Evolutionary conservation across 2,888 invertebrate genomes (phyloP).

Genomic region (Meiosimyza decipiens): DNA sequence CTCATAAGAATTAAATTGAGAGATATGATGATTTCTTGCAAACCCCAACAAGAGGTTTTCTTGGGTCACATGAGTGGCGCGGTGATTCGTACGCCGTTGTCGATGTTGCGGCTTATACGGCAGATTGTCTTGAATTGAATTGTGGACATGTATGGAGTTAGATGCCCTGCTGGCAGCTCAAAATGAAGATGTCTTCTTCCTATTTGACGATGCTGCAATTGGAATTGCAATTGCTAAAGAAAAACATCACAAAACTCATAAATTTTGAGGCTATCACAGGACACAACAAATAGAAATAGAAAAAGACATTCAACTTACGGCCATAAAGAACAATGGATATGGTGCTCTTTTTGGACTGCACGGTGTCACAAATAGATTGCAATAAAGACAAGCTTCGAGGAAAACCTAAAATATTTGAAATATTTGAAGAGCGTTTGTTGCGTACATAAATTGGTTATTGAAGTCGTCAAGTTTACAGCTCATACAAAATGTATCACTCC

Average conservation of each 20-base stretch:
- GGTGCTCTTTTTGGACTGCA: too few species aligned
- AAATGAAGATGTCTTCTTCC: conserved; percentile 57
- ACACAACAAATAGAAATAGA: not conserved
- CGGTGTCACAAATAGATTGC: too few species aligned
- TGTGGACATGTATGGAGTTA: conserved; percentile 49
- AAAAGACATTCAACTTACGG: not conserved
- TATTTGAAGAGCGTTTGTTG: too few species aligned
- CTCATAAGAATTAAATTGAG: conserved; percentile 41
- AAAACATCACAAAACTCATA: conserved; percentile 60
- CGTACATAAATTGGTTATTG: too few species aligned
- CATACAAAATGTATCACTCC: too few species aligned
- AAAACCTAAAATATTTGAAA: too few species aligned
- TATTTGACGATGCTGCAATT: conserved; percentile 19
- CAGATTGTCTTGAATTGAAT: not conserved
- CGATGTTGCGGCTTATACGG: not conserved
- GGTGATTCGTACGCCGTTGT: not conserved
- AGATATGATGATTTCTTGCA: conserved; percentile 31
- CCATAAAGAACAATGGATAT: conserved; percentile 14
- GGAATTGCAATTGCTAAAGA: conserved; percentile 39
- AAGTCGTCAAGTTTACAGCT: too few species aligned
- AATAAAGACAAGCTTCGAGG: too few species aligned
- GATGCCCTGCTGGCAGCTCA: conserved; percentile 55
- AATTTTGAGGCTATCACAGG: conserved; percentile 49
- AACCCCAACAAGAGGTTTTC: conserved; percentile 21
- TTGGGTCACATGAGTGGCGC: conserved; percentile 29